Base-by-base conservation (phyloP, 2,113 vertebrate genomes). In the Gobiocypris rarus region DNA sequence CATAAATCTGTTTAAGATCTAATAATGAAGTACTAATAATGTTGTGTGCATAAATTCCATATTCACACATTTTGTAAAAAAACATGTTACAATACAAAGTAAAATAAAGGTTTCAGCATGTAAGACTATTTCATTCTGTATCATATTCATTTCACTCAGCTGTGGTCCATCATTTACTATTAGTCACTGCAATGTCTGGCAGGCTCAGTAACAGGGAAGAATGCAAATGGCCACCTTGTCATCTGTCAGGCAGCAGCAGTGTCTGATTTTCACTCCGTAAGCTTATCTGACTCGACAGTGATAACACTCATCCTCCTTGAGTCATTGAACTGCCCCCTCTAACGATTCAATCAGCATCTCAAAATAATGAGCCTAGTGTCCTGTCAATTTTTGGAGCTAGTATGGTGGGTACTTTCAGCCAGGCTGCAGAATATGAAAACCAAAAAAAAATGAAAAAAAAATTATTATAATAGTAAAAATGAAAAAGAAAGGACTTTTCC, bases 311-410 rank as follows among this genome's bases (percentile, higher is more conserved):
- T 85, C 58, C 48, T 75, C 58, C 43, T 34, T 31, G 15, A 50
- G 61, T 83, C 81, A 85, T 75, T 67, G 52, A 87, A 48, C 80
- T 85, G 80, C 56, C 75, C 63, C 77, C 48, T 81, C 84, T 65
- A 52, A 48, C 31, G 56, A 85, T 85, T 75, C 67, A 67, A 85
- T 80, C 80, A 85, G 63, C 38, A 52, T 69, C 75, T 83, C 24
- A 80, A 83, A 85, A 85, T 83, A 85, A 74, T 58, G 75, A 83
- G 26, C 56, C 59, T 24, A 15, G 2, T 22, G 22, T 61, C 74
- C 59, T 41, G 78, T 77, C 77, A 58, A 77, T 77, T 63, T 15
- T 48, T 52, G 38, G 9, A 52, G 75, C 15, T 13, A 59, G 17
- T 50, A 5, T 79, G 58, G 56, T 13, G 8, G 58, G 50, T 38